These are phyloP conservation scores for Dromius quadrimaculatus DNA, from an alignment of 2,888 invertebrate species.

Conservation along the genomic window DNA sequence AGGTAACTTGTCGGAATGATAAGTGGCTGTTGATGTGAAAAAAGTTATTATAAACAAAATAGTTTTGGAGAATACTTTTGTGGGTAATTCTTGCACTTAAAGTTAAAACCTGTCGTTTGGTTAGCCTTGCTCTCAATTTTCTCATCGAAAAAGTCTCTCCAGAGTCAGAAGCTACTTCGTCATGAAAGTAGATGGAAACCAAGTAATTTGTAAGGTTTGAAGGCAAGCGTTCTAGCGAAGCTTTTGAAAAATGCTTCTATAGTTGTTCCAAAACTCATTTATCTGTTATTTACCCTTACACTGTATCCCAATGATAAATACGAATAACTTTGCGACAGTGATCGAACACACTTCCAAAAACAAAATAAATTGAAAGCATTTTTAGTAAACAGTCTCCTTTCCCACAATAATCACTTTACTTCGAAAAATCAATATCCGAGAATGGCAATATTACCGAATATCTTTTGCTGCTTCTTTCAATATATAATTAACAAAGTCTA, in stretches of 20 bases:
- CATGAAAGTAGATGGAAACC: not conserved
- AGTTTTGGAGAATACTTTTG: no score
- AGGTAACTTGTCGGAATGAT: no score
- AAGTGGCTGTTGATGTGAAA: no score
- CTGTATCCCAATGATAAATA: conserved; percentile 48
- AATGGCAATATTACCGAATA: no score
- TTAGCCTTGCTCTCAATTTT: no score
- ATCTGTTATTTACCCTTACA: conserved; percentile 30
- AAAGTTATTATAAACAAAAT: no score
- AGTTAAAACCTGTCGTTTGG: no score
- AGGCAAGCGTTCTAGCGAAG: conserved; percentile 10
- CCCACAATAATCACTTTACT: conserved; percentile 47
- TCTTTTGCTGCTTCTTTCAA: no score
- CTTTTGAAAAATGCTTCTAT: conserved; percentile 31
- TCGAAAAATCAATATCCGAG: conserved; percentile 33
- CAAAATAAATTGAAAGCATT: conserved; percentile 50
- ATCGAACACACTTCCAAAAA: conserved; percentile 43
- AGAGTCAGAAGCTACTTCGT: no score
- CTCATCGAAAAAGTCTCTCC: no score
- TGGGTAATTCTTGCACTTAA: no score
- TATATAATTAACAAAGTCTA: no score
- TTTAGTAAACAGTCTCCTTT: conserved; percentile 50
- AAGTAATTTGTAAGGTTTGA: not conserved
- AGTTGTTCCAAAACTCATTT: conserved; percentile 37
- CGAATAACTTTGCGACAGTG: conserved; percentile 49